These are phyloP conservation scores for Typhlomys cinereus DNA, from an alignment of 2,113 vertebrate species.

Conservation along the genomic window DNA sequence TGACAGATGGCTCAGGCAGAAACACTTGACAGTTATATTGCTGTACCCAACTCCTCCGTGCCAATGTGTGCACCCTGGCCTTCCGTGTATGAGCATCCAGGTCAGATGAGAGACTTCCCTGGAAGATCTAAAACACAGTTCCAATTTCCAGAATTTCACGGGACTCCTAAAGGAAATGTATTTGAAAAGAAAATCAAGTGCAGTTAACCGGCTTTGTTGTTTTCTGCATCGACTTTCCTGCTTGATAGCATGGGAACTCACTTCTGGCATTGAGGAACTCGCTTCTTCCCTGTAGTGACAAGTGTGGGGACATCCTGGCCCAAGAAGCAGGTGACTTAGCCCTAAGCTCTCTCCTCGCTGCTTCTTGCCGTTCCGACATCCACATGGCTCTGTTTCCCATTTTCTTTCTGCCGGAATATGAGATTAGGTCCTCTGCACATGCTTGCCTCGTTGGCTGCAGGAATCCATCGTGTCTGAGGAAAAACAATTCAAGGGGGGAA, in stretches of 20 bases:
- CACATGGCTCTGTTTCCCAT: rapidly evolving
- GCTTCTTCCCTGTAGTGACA: background rate
- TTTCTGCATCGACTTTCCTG: background rate
- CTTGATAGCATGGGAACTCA: background rate
- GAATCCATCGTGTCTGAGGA: background rate
- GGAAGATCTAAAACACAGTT: background rate
- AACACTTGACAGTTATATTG: background rate
- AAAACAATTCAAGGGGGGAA: no score
- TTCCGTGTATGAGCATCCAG: background rate
- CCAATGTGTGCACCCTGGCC: background rate
- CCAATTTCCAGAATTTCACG: background rate
- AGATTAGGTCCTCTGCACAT: rapidly evolving
- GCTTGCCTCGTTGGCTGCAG: background rate
- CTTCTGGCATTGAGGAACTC: background rate
- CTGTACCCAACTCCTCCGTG: background rate
- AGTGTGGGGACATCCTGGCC: background rate
- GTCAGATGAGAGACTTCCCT: no score
- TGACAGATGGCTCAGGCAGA: background rate
- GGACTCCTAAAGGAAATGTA: background rate
- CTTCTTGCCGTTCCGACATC: background rate
- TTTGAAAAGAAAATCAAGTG: background rate
- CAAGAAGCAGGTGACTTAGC: background rate
- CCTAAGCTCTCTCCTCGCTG: background rate
- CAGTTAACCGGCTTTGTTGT: background rate
- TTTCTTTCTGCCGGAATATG: no score